phyloP scores from a whole-genome alignment of 2,888 invertebrate genomes.

The Spatulosminthurus flaviceps region DNA sequence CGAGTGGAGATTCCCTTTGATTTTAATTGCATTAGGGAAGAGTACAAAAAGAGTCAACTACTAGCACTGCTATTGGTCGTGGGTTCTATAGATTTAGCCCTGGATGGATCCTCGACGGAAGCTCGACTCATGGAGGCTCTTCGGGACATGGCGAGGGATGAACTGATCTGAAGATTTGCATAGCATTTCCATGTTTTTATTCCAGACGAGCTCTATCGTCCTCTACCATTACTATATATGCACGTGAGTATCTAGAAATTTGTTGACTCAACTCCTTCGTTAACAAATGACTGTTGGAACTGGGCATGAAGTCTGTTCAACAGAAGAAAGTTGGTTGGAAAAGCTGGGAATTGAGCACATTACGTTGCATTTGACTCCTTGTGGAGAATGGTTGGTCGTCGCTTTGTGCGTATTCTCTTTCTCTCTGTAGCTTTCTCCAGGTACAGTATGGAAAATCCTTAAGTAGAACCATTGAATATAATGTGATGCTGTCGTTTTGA shows the following conservation, averaged over 20 bases:
- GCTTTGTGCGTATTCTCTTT: background rate
- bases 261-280: background rate
- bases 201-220: background rate
- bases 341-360: too few relatives aligned
- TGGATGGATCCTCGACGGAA: conserved; percentile 55
- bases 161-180: conserved; percentile 47
- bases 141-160: conserved; percentile 54
- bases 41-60: conserved; percentile 58
- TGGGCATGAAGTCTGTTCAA: background rate
- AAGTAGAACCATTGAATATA: background rate
- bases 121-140: conserved; percentile 56
- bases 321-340: too few relatives aligned
- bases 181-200: conserved; percentile 16
- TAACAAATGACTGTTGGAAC: background rate
- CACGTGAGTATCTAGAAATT: background rate
- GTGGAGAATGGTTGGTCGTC: background rate
- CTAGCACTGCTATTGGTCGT: conserved; percentile 58
- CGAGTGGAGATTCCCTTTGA: conserved; percentile 55
- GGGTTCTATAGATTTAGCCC: conserved; percentile 57
- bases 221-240: background rate
- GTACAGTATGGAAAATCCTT: background rate
- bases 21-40: conserved; percentile 49
- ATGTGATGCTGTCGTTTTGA: background rate
- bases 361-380: too few relatives aligned
- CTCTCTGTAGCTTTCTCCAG: background rate